Percentiles rank a stretch among this genome's conserved stretches.
Evolutionary conservation across 2,113 vertebrate species (phyloP).

Genomic region (Tychaedon coryphoeus): DNA sequence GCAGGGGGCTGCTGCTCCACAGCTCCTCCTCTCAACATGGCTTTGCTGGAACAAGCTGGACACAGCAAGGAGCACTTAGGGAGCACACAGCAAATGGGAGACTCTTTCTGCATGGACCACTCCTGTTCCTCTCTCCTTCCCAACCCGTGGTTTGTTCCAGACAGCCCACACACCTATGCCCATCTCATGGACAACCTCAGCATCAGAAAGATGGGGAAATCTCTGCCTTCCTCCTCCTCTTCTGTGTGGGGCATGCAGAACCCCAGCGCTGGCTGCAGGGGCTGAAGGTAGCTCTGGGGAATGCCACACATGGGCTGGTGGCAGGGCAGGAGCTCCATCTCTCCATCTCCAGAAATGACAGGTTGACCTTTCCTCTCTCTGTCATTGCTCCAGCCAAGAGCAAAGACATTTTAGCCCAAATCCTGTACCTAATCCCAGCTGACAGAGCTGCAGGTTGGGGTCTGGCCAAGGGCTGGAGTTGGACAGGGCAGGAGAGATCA

Average conservation of each 20-base stretch:
- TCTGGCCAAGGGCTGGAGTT: background rate
- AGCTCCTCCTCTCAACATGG: background rate
- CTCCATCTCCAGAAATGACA: background rate
- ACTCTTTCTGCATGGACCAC: background rate
- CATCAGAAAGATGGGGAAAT: background rate
- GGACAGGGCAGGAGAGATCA: background rate
- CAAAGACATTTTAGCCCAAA: background rate
- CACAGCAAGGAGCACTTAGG: background rate
- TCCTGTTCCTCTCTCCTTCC: background rate
- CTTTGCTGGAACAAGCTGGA: background rate
- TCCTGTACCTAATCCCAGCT: conserved; percentile 9
- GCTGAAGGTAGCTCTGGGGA: background rate
- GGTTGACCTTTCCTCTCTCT: background rate
- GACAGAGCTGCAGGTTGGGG: background rate
- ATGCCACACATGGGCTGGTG: background rate
- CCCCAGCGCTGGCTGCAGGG: background rate
- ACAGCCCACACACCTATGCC: background rate
- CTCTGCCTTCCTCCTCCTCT: background rate
- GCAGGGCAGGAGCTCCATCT: background rate
- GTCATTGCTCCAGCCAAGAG: background rate
- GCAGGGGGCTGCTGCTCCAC: background rate
- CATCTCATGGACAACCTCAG: background rate
- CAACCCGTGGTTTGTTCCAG: background rate
- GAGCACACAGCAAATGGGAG: background rate
- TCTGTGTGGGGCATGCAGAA: background rate